Conservation (phyloP, 2,888 invertebrate species). For the Ypsolopha scabrella region DNA sequence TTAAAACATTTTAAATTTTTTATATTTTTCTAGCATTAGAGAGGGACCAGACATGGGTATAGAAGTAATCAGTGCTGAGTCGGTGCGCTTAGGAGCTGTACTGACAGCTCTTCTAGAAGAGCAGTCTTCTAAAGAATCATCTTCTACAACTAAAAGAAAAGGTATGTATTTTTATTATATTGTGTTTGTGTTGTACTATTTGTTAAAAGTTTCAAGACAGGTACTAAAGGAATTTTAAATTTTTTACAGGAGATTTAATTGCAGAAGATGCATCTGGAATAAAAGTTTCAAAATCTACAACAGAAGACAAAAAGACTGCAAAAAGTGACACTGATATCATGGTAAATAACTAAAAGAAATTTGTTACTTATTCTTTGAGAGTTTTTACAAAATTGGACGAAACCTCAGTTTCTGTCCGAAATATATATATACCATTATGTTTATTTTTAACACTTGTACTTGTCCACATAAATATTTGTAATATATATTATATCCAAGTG, state of each 20-base stretch:
- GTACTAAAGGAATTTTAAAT: not conserved
- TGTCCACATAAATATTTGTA: too few species aligned
- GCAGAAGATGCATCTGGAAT: conserved; percentile 40
- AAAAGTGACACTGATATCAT: conserved; percentile 78
- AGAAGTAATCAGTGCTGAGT: conserved; percentile 54
- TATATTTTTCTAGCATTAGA: conserved; percentile 28
- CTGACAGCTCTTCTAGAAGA: conserved; percentile 56
- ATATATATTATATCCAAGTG: too few species aligned
- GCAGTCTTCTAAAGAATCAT: conserved; percentile 17
- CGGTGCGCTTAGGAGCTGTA: conserved; percentile 48
- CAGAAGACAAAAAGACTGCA: conserved; percentile 69
- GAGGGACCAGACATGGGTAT: conserved; percentile 46
- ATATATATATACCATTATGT: too few species aligned
- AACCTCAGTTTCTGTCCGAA: too few species aligned
- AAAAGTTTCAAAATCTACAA: conserved; percentile 51
- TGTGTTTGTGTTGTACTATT: not conserved
- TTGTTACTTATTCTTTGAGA: too few species aligned
- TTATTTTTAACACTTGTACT: too few species aligned
- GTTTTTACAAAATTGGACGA: too few species aligned
- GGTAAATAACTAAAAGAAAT: conserved; percentile 47
- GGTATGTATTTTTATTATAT: conserved; percentile 36
- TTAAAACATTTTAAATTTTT: not conserved
- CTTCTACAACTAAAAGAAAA: conserved; percentile 45
- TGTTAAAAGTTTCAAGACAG: not conserved
- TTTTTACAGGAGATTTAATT: conserved; percentile 34